These are phyloP conservation scores for Drosophila tsacasi DNA, from an alignment of 1,140 invertebrate species.

Conservation along the genomic window DNA sequence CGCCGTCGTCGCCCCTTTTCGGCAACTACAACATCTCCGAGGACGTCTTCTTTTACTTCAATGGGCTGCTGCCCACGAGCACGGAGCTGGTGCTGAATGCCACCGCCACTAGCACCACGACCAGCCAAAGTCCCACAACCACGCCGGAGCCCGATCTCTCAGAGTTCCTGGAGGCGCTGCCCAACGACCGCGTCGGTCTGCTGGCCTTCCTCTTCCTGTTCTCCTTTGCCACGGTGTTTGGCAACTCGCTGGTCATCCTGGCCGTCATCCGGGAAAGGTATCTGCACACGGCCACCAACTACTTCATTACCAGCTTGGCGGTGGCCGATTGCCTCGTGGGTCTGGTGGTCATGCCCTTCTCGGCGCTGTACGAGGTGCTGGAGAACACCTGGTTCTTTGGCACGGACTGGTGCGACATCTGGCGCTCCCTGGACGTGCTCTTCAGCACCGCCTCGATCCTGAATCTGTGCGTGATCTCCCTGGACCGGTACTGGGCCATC, in stretches of 20 bases:
- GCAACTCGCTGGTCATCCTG: conserved; percentile 97
- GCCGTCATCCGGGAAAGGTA: conserved; percentile 96
- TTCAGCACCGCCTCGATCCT: conserved; percentile 98
- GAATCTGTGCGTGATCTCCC: conserved; percentile 98
- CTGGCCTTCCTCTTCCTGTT: conserved; percentile 95
- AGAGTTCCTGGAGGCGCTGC: conserved; percentile 86
- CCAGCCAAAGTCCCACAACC: conserved; percentile 33
- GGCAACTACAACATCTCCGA: conserved; percentile 82
- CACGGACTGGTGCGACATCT: conserved; percentile 96
- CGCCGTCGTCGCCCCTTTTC: conserved; percentile 57
- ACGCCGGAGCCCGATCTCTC: conserved; percentile 76
- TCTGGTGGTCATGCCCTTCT: conserved; percentile 98
- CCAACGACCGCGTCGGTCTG: conserved; percentile 91
- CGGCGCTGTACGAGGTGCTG: conserved; percentile 93
- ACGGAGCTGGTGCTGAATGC: conserved; percentile 55
- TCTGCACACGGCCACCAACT: conserved; percentile 98
- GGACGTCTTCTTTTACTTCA: conserved; percentile 81
- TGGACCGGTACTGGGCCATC: conserved; percentile 99
- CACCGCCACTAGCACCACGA: conserved; percentile 20
- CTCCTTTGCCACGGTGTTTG: conserved; percentile 97
- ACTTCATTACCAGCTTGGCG: conserved; percentile 98
- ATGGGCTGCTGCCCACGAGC: conserved; percentile 68
- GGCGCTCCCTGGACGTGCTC: conserved; percentile 98
- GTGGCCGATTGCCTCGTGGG: conserved; percentile 98
- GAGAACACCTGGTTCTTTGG: conserved; percentile 95